Conservation (phyloP, 2,888 invertebrate species). For the Drosophila stalkeri region DNA sequence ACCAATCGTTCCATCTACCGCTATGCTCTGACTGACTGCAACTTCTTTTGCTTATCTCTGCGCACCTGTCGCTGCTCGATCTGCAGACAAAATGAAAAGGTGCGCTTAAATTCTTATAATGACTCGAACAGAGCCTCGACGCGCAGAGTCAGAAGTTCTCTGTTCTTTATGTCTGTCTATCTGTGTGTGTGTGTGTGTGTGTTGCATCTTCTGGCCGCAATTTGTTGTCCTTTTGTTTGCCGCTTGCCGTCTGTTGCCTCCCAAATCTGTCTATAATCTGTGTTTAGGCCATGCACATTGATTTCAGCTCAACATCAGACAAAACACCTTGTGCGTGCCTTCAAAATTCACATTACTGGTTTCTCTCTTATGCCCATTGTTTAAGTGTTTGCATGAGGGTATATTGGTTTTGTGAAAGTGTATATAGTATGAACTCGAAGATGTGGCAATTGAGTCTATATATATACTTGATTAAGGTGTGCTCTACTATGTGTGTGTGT, state of each 20-base stretch:
- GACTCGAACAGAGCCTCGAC: slow-evolving; percentile 55
- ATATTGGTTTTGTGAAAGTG: neutral
- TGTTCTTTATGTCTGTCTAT: neutral
- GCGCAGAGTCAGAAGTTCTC: slow-evolving; percentile 16
- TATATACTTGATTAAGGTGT: neutral
- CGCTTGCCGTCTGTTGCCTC: slow-evolving; percentile 62
- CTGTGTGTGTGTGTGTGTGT: slow-evolving; percentile 33
- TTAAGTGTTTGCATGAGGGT: neutral
- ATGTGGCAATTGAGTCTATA: no score
- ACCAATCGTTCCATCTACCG: slow-evolving; percentile 60
- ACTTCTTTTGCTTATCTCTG: slow-evolving; percentile 42
- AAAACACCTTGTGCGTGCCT: slow-evolving; percentile 73
- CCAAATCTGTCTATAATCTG: slow-evolving; percentile 79
- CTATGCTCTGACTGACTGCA: slow-evolving; percentile 52
- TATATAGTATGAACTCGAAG: neutral
- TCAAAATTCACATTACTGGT: slow-evolving; percentile 1
- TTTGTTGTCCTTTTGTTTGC: slow-evolving; percentile 74
- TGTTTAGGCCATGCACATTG: slow-evolving; percentile 67
- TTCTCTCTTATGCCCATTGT: neutral
- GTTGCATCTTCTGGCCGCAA: slow-evolving; percentile 72
- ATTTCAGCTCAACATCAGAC: slow-evolving; percentile 47
- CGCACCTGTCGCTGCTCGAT: slow-evolving; percentile 74
- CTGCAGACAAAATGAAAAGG: slow-evolving; percentile 70
- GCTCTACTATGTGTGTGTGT: neutral
- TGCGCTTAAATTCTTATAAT: slow-evolving; percentile 81